Base-by-base conservation (phyloP, 2,888 invertebrate genomes). In the Drosophila parthenogenetica region DNA sequence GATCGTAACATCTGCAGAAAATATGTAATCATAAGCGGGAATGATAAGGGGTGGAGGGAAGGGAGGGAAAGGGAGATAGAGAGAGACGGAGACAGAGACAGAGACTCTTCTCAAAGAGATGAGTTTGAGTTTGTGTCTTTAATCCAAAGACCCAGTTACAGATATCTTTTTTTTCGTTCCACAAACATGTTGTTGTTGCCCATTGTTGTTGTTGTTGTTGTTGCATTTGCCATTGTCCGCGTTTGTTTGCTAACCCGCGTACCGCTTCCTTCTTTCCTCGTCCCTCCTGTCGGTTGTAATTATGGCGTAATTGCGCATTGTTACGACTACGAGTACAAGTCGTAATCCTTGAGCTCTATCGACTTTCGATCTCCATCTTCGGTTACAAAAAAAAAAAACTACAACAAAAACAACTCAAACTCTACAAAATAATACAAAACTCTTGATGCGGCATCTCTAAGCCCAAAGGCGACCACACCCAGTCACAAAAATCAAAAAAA, bases 301-400 rank as follows among this genome's bases (percentile, higher is more conserved):
- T 78, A 72, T 84, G 81, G 79, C 76, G 79, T 85, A 82, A 82
- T 77, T 77, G 81, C 32, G 79, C 78, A 84, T 79, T 84, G 81
- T 87, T 69, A 40, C 54, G 32, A 43, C 13, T 40, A 16, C 81
- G 35, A 35, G 8, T 65, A 29, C 51, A n/a, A 43, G 29, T 55
- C 46, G 39, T 63, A 63, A 63, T 63, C 63, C 63, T 63, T 57
- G 63, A 39, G 58, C 63, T 46, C 29, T 48, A 63, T 63, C 57
- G 46, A 55, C 57, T 57, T 40, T 49, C 49, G 55, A 54, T 57
- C 62, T 49, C 5, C 35, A 58, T 58, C 50, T 59, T 64, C 11
- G 45, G 59, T 46, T 51, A 16, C 39, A 32, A 50, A 50, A 32
- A 46, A 32, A 46, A 22, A 3, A 22, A 22, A 48, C 2, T 3